Percentiles rank a stretch among this genome's conserved stretches.
Evolutionary conservation across 1,140 invertebrate genomes (phyloP).

Genomic region (Drosophila athabasca): DNA sequence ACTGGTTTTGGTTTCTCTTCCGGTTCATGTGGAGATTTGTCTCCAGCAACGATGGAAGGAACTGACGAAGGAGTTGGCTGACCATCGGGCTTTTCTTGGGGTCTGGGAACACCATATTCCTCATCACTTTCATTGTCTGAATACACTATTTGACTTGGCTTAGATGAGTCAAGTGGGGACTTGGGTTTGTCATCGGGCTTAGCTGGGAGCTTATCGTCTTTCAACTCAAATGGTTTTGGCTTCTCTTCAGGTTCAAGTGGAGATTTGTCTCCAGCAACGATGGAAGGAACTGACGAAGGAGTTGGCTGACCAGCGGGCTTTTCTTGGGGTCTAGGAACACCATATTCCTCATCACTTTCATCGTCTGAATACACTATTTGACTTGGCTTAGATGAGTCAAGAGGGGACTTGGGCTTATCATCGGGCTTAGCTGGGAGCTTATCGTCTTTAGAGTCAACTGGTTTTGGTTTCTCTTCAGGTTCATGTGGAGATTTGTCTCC

Average conservation of each 20-base stretch:
- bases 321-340: neutral
- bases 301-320: neutral
- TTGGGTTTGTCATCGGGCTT: constrained; percentile 14
- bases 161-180: neutral
- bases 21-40: constrained; percentile 2
- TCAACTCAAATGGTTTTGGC: neutral
- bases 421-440: no score
- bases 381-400: no score
- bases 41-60: neutral
- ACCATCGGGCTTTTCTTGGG: neutral
- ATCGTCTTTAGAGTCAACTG: no score
- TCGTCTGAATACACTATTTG: neutral
- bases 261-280: neutral
- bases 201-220: neutral
- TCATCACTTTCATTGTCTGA: constrained; percentile 11
- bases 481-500: no score
- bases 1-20: neutral
- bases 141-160: neutral
- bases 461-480: no score
- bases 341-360: constrained; percentile 6
- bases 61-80: neutral
- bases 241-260: neutral
- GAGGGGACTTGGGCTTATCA: no score
- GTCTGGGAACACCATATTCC: neutral
- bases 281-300: neutral